Percentiles rank a stretch among this genome's conserved stretches.
These are phyloP conservation scores for Cephus pulcher DNA, from an alignment of 2,888 invertebrate species.

Conservation along the genomic window DNA sequence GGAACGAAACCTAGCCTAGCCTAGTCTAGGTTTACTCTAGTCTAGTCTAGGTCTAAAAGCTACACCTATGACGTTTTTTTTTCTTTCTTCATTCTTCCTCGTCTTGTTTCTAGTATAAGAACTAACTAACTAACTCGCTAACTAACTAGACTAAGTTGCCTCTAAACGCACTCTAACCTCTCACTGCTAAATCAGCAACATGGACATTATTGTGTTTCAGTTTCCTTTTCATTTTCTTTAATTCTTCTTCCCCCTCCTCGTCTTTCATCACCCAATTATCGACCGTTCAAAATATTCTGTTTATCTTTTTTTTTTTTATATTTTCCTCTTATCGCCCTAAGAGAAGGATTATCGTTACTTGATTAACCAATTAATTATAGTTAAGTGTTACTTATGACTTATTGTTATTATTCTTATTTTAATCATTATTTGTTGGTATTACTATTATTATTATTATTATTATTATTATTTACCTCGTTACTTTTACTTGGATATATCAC, in stretches of 20 bases:
- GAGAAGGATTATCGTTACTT: slow-evolving; percentile 20
- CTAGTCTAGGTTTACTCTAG: not conserved
- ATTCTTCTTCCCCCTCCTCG: slow-evolving; percentile 4
- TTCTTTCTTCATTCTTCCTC: slow-evolving; percentile 12
- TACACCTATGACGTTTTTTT: slow-evolving; percentile 34
- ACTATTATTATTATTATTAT: slow-evolving; percentile 12
- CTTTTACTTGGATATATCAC: slow-evolving; percentile 21
- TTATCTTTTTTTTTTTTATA: slow-evolving; percentile 24
- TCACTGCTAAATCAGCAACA: slow-evolving; percentile 55
- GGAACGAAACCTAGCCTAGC: slow-evolving; percentile 38
- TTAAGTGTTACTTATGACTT: not conserved
- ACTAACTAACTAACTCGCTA: slow-evolving; percentile 14
- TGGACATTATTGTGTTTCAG: slow-evolving; percentile 48
- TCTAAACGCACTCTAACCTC: slow-evolving; percentile 42
- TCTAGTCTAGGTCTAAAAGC: slow-evolving; percentile 38
- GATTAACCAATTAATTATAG: not conserved
- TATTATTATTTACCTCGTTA: slow-evolving; percentile 22
- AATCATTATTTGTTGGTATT: slow-evolving; percentile 6
- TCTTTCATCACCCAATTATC: slow-evolving; percentile 16
- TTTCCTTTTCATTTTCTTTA: slow-evolving; percentile 18
- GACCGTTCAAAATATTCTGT: slow-evolving; percentile 38
- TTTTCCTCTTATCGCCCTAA: slow-evolving; percentile 36
- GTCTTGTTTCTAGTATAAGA: slow-evolving; percentile 22
- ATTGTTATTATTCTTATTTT: slow-evolving; percentile 2
- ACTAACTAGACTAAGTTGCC: slow-evolving; percentile 17